Percentiles rank a stretch among this genome's conserved stretches.
These are phyloP conservation scores for Stomatorhinus ivindoensis DNA, from an alignment of 2,113 vertebrate genomes.

Conservation along the genomic window DNA sequence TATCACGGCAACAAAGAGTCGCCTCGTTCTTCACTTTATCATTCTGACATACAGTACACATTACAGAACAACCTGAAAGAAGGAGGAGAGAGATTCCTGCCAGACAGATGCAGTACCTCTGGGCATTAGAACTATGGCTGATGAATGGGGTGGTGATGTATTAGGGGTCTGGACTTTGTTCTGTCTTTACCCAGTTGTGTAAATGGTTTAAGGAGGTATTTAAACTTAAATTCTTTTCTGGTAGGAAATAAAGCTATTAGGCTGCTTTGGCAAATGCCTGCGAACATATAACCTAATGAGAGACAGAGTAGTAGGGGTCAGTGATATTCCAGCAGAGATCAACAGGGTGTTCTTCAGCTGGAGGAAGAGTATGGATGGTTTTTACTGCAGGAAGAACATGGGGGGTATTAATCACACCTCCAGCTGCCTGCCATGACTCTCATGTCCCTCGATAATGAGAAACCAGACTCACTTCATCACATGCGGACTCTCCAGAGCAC, in stretches of 20 bases:
- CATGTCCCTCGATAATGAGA: constrained; percentile 1
- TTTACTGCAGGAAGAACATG: constrained; percentile 11
- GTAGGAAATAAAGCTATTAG: neutral
- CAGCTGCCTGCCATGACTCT: neutral
- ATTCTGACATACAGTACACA: neutral
- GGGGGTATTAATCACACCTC: constrained; percentile 8
- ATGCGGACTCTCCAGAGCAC: neutral
- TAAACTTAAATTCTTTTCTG: neutral
- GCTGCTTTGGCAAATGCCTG: neutral
- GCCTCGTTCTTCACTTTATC: neutral
- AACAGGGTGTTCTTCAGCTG: neutral
- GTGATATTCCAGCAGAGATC: neutral
- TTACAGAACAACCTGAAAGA: neutral
- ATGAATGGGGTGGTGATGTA: neutral
- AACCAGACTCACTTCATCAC: constrained; percentile 16
- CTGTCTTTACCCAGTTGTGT: neutral
- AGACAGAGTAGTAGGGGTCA: neutral
- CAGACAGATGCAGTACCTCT: neutral
- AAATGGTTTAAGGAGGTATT: neutral
- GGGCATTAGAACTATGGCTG: neutral
- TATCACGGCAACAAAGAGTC: neutral
- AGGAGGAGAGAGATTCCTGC: neutral
- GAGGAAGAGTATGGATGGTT: neutral
- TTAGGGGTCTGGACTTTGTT: neutral
- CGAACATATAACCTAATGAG: neutral